Conservation (phyloP, 1,140 invertebrate species). For the Penaeus vannamei region DNA sequence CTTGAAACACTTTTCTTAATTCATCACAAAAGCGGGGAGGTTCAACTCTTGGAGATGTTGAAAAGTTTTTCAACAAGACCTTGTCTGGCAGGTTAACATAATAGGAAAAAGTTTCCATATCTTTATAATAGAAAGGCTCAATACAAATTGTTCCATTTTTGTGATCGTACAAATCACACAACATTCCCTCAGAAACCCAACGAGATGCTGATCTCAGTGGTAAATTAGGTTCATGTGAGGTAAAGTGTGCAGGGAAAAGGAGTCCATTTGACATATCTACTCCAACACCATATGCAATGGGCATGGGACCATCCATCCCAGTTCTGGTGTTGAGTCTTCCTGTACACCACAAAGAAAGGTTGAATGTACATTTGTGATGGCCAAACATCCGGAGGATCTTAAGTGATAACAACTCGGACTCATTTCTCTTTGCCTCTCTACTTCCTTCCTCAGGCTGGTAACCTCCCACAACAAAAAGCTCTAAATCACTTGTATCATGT, state of each 20-base stretch:
- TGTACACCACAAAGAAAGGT: slow-evolving; percentile 63
- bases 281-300: slow-evolving; percentile 66
- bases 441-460: slow-evolving; percentile 51
- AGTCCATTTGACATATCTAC: slow-evolving; percentile 47
- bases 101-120: slow-evolving; percentile 50
- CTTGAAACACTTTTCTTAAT: slow-evolving; percentile 63
- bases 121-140: slow-evolving; percentile 64
- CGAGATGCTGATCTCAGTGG: slow-evolving; percentile 64
- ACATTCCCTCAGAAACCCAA: slow-evolving; percentile 40
- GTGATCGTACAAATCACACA: slow-evolving; percentile 56
- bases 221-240: slow-evolving; percentile 57
- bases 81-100: slow-evolving; percentile 63
- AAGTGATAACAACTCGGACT: slow-evolving; percentile 62
- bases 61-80: slow-evolving; percentile 66
- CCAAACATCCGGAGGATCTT: slow-evolving; percentile 65
- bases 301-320: slow-evolving; percentile 42
- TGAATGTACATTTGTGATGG: slow-evolving; percentile 44
- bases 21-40: slow-evolving; percentile 67
- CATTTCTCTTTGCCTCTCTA: slow-evolving; percentile 42
- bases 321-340: slow-evolving; percentile 60
- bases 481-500: slow-evolving; percentile 37
- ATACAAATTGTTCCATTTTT: slow-evolving; percentile 55
- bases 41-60: slow-evolving; percentile 68
- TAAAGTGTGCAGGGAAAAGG: slow-evolving; percentile 64
- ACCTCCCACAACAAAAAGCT: slow-evolving; percentile 67